These are phyloP conservation scores for Sclerodermus sp. DNA, from an alignment of 2,888 invertebrate species.

Conservation along the genomic window DNA sequence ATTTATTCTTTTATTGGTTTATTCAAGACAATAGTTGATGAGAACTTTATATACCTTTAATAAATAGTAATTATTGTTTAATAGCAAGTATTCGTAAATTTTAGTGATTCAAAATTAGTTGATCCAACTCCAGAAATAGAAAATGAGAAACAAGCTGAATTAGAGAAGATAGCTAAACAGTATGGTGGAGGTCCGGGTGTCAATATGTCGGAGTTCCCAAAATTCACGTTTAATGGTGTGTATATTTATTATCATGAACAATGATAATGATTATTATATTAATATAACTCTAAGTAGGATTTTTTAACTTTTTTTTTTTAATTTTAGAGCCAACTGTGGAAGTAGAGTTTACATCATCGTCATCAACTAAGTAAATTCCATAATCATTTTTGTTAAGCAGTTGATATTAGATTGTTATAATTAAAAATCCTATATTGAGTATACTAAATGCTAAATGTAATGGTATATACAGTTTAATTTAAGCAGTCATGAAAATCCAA, in stretches of 20 bases:
- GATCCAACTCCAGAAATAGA: conserved; percentile 78
- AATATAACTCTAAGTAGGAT: not conserved
- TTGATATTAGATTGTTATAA: not conserved
- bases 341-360: not conserved
- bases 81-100: not conserved
- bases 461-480: not conserved
- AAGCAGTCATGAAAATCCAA: not conserved
- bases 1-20: too few species aligned
- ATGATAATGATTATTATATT: not conserved
- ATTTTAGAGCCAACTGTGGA: conserved; percentile 40
- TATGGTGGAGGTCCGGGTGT: conserved; percentile 75
- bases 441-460: not conserved
- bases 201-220: conserved; percentile 89
- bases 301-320: too few species aligned
- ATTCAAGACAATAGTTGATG: too few species aligned
- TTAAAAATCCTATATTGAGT: not conserved
- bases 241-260: not conserved
- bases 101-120: conserved; percentile 80
- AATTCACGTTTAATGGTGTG: conserved; percentile 73
- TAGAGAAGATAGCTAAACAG: conserved; percentile 78
- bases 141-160: conserved; percentile 73
- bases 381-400: not conserved
- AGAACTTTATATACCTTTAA: too few species aligned
- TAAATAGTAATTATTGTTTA: too few species aligned
- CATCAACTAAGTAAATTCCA: conserved; percentile 11